phyloP scores from a whole-genome alignment of 2,113 vertebrate genomes.

The Murina feae region DNA sequence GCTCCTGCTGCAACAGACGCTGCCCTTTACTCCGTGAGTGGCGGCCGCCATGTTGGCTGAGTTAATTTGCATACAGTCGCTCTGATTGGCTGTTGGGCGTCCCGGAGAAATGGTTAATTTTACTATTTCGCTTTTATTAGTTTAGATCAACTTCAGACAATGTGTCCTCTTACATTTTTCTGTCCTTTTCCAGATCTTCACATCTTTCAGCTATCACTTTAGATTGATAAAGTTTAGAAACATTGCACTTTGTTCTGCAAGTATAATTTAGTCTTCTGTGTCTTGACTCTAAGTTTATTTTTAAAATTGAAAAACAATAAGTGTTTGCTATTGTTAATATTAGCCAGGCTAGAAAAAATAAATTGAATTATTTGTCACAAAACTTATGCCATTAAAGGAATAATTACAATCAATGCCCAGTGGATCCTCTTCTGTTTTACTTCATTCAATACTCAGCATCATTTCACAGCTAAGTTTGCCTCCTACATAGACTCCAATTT shows the following conservation, averaged over 20 bases:
- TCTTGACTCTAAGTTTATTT: neutral
- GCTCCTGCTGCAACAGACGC: too few relatives aligned
- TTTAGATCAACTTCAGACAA: neutral
- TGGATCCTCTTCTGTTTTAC: neutral
- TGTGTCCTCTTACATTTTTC: neutral
- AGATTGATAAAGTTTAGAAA: neutral
- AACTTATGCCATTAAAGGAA: neutral
- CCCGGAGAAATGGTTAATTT: too few relatives aligned
- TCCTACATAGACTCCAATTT: neutral
- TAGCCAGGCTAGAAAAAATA: neutral
- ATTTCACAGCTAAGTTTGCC: neutral
- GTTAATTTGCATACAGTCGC: too few relatives aligned
- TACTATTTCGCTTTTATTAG: too few relatives aligned
- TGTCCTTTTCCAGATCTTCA: neutral
- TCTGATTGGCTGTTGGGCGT: too few relatives aligned
- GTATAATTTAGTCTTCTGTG: neutral
- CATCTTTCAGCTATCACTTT: neutral
- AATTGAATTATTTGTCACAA: neutral
- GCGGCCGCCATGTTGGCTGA: too few relatives aligned
- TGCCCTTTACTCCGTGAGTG: too few relatives aligned
- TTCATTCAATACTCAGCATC: neutral
- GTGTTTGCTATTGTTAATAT: neutral
- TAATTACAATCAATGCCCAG: neutral
- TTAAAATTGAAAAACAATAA: neutral
- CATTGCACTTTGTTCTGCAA: neutral